These are phyloP conservation scores for Leucopsar rothschildi DNA, from an alignment of 2,113 vertebrate genomes.

Conservation along the genomic window DNA sequence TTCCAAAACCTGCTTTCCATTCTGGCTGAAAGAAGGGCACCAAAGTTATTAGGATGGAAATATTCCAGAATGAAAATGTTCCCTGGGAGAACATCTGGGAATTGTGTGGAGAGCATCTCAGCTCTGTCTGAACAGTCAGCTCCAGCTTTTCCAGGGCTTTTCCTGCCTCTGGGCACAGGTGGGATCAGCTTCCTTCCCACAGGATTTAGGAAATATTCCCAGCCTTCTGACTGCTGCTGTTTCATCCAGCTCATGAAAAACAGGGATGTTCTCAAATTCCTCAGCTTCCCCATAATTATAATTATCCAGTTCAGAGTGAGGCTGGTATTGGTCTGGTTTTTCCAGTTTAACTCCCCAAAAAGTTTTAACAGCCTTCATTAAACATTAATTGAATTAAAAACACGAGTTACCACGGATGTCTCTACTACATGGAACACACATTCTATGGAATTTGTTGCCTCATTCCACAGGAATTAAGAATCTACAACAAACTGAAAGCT, in stretches of 20 bases:
- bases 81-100: background rate
- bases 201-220: background rate
- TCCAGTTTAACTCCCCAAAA: background rate
- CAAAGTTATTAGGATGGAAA: background rate
- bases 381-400: background rate
- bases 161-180: background rate
- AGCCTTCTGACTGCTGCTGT: background rate
- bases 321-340: background rate
- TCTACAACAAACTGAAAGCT: background rate
- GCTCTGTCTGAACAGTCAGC: background rate
- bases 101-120: background rate
- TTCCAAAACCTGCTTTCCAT: background rate
- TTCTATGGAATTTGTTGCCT: background rate
- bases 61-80: background rate
- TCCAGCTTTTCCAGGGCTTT: background rate
- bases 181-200: background rate
- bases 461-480: background rate
- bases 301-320: fast-evolving
- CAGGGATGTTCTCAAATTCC: background rate
- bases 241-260: background rate
- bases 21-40: background rate
- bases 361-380: background rate
- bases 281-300: background rate
- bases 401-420: fast-evolving
- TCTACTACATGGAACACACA: background rate